Evolutionary conservation across 1,140 invertebrate genomes (phyloP), one percentile per base, ranked within the genome.

Genomic region (Lepidurus apus): DNA sequence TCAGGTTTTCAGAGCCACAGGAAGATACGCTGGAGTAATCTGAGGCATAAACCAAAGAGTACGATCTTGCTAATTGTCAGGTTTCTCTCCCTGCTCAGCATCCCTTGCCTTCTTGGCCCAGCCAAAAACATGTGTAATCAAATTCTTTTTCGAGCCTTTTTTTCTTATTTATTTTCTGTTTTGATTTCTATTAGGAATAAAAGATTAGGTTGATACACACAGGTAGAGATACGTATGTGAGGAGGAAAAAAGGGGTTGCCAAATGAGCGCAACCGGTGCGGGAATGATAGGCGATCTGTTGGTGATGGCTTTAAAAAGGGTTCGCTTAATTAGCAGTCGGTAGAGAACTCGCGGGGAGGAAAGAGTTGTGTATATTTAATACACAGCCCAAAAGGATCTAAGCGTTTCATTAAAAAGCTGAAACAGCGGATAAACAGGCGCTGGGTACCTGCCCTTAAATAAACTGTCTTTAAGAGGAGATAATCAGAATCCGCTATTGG

Each of bases 51-150:
- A 34, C 34, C 53, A 21, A 65, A 65, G 53, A 13, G 53, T 65
- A 65, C 21, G 17, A 65, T 65, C 53, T 65, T 65, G 53, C 53
- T 65, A 65, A 65, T 65, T 65, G 53, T 65, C 53, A 65, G 53
- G 53, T 65, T 65, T 65, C 21, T 65, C 6, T 13, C 53, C 17
- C 53, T 21, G 53, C 21, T 65, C 21, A 65, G 53, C 53, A 65
- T 65, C 53, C 4, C 53, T 21, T 65, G 21, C 17, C 17, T 13
- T 21, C 21, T 65, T 21, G 21, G 21, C 53, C 3, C 53, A 21
- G 21, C 17, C 53, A 65, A 65, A 65, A 13, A n/a, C 17, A 65
- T 65, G 10, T 7, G 53, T 65, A 65, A 65, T n/a, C 21, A 13
- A 13, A 5, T 65, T 65, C 53, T 21, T n/a, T 65, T 65, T 4